Evolutionary conservation across 2,113 vertebrate genomes (phyloP).

Genomic region (Orcinus orca): DNA sequence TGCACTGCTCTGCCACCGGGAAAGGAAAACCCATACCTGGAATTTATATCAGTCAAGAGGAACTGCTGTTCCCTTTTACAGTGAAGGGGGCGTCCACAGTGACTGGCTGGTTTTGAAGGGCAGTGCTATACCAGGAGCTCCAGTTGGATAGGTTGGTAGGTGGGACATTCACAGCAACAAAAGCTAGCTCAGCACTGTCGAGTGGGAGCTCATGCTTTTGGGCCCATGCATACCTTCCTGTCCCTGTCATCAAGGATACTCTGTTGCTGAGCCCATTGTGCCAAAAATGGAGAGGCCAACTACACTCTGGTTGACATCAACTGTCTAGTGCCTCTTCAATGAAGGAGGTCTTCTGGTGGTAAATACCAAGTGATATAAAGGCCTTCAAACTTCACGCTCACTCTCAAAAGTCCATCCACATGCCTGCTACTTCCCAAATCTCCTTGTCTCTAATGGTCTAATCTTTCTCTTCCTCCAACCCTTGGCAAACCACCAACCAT

Average conservation of each 20-base stretch:
- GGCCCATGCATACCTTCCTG: background rate
- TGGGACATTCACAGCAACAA: background rate
- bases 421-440: background rate
- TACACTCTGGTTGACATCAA: background rate
- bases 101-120: background rate
- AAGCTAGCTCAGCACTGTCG: background rate
- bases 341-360: background rate
- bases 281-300: background rate
- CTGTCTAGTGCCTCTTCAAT: background rate
- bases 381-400: background rate
- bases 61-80: background rate
- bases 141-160: background rate
- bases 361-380: background rate
- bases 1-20: background rate
- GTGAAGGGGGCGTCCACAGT: background rate
- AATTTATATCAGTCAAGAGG: background rate
- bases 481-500: background rate
- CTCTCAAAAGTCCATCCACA: background rate
- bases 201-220: background rate
- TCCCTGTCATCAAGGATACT: background rate
- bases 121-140: background rate
- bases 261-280: background rate
- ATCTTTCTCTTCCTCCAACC: background rate
- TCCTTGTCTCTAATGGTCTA: background rate
- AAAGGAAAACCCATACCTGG: background rate